phyloP scores from a whole-genome alignment of 2,797 vertebrate genomes.

The Gallinago solitaria region DNA sequence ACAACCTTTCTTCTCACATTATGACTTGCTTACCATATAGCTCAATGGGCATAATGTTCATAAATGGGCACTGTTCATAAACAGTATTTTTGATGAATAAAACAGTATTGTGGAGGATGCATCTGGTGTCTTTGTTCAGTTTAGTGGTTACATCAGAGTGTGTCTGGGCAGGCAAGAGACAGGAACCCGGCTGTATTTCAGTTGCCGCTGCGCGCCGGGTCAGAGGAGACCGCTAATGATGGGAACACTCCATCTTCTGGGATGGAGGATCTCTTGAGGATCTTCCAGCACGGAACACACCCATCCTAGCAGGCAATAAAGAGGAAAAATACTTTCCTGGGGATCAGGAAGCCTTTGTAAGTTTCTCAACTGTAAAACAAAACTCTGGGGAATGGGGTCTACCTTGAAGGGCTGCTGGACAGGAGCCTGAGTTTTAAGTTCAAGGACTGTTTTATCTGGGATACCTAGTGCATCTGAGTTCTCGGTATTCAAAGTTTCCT shows the following conservation, averaged over 20 bases:
- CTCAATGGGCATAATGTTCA: not conserved
- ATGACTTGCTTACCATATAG: not conserved
- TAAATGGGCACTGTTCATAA: not conserved
- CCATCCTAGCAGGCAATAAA: not conserved
- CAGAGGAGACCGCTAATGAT: not conserved
- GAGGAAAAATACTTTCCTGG: not conserved
- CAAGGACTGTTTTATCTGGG: not conserved
- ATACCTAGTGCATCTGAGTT: not conserved
- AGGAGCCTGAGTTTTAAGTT: not conserved
- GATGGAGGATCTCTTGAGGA: not conserved
- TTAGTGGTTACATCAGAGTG: not conserved
- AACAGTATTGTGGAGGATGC: not conserved
- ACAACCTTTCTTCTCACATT: not conserved
- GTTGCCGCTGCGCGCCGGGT: rapidly evolving
- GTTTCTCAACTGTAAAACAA: not conserved
- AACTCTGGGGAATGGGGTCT: not conserved
- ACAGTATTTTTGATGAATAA: not conserved
- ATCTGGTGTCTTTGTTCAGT: not conserved
- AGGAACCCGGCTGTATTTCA: rapidly evolving
- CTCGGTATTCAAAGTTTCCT: not conserved
- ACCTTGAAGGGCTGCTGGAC: not conserved
- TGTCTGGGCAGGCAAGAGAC: not conserved
- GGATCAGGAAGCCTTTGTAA: not conserved
- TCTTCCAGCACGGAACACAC: not conserved
- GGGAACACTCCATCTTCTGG: not conserved